Evolutionary conservation across 1,140 invertebrate genomes (phyloP).

Genomic region (Lepidurus arcticus): DNA sequence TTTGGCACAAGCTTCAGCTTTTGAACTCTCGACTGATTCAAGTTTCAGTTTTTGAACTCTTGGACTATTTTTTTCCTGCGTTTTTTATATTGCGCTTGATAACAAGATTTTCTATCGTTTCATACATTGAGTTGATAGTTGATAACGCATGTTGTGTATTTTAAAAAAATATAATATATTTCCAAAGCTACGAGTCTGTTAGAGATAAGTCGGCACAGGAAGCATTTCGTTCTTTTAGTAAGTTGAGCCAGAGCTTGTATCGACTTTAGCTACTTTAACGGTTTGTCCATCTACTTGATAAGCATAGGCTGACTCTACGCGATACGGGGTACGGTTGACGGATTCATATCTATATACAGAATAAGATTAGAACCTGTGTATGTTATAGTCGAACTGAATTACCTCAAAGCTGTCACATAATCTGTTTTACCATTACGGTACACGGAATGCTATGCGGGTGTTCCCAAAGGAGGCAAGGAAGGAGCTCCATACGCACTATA

Average conservation of each 20-base stretch:
- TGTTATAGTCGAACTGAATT: background rate
- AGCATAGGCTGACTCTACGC: conserved; percentile 34
- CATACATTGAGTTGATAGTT: too few species aligned
- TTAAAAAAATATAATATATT: too few species aligned
- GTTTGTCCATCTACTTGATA: conserved; percentile 34
- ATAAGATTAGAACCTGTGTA: background rate
- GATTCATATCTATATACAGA: conserved; percentile 31
- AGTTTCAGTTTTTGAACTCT: too few species aligned
- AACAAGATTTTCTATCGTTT: too few species aligned
- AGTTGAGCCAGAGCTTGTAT: background rate
- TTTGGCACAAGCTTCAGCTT: background rate
- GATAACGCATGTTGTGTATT: too few species aligned
- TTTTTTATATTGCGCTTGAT: too few species aligned
- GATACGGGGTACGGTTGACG: conserved; percentile 19
- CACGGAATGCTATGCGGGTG: conserved; percentile 11
- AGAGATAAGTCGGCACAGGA: background rate
- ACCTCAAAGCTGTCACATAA: conserved; percentile 26
- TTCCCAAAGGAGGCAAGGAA: conserved; percentile 23
- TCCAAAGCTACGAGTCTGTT: too few species aligned
- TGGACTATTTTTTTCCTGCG: too few species aligned
- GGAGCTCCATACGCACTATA: conserved; percentile 14
- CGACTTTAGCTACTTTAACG: conserved; percentile 32
- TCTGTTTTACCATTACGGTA: conserved; percentile 28
- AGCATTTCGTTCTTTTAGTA: background rate
- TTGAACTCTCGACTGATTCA: background rate